Base-by-base conservation (phyloP, 1,140 invertebrate genomes). In the Drosophila grimshawi region DNA sequence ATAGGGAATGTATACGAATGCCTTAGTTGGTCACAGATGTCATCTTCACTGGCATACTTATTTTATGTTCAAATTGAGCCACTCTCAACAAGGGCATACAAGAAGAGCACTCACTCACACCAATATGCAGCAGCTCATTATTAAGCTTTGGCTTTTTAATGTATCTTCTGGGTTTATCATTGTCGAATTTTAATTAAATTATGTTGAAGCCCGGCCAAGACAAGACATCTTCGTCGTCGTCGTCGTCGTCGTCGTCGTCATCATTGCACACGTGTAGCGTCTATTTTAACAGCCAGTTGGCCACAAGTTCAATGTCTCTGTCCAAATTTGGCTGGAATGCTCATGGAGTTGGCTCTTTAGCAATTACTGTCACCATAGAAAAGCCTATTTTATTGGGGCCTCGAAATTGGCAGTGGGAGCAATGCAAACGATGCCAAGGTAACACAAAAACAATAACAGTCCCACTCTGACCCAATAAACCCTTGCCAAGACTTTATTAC, bases 111-210 rank as follows among this genome's bases (percentile, higher is more conserved):
- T 30, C 51, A 27, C 65, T 68, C 45, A 6, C 56, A 43, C 35
- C 10, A 4, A 19, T n/a, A 4, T 52, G 66, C 3, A 32, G 43
- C 52, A 57, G 64, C 66, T 69, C 57, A 89, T 80, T 83, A 74
- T 80, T 69, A 80, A 85, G 61, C 27, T 61, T 59, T 60, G 41
- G 69, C 52, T 78, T 88, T 86, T 89, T 72, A 86, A 86, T 85
- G 80, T 89, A 81, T 88, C 79, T 82, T 68, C 81, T 66, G 68
- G 72, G 76, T 90, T 86, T 89, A 89, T 89, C 78, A 86, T 90
- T 88, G 85, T 81, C 85, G 80, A 89, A 88, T 88, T 88, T 89
- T 83, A 88, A 88, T 88, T 83, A 88, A 89, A 77, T 77, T 73
- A 71, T 65, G 73, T 65, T 71, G 55, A 71, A 76, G 61, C 33